Evolutionary conservation across 1,140 invertebrate genomes (phyloP).

Genomic region (Pachyrhynchus sulphureomaculatus): DNA sequence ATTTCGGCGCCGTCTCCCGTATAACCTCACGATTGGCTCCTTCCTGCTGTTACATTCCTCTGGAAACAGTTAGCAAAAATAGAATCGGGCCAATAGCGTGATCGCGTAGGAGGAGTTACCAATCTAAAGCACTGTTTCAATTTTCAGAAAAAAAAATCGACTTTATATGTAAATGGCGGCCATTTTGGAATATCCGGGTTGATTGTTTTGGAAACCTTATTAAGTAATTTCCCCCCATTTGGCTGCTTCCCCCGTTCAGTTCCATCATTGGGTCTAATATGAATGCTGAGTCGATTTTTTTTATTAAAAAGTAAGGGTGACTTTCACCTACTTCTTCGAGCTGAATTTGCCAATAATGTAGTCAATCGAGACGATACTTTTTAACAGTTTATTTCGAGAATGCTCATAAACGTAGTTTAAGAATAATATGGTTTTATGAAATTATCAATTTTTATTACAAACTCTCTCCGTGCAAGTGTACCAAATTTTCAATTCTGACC

Average conservation of each 20-base stretch:
- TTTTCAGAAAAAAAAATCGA: constrained; percentile 33
- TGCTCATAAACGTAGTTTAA: too few species aligned
- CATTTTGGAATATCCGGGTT: constrained; percentile 47
- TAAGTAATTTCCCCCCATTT: constrained; percentile 43
- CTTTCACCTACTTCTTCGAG: too few species aligned
- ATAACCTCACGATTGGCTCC: constrained; percentile 44
- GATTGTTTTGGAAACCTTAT: constrained; percentile 50
- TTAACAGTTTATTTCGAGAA: too few species aligned
- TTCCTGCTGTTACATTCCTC: constrained; percentile 42
- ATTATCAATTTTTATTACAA: too few species aligned
- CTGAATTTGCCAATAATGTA: too few species aligned
- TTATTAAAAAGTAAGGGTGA: too few species aligned
- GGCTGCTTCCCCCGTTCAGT: not conserved
- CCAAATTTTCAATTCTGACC: too few species aligned
- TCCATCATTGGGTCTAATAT: too few species aligned
- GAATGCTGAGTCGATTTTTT: too few species aligned
- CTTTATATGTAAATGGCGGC: constrained; percentile 37
- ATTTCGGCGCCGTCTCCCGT: constrained; percentile 43
- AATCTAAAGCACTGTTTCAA: constrained; percentile 42
- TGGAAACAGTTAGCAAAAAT: constrained; percentile 38
- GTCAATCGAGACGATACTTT: too few species aligned
- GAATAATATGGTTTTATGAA: too few species aligned
- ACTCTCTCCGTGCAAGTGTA: too few species aligned
- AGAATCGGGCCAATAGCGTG: constrained; percentile 37
- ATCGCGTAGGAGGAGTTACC: constrained; percentile 34